These are phyloP conservation scores for Macrosiphum euphorbiae DNA, from an alignment of 2,888 invertebrate species.

Conservation along the genomic window DNA sequence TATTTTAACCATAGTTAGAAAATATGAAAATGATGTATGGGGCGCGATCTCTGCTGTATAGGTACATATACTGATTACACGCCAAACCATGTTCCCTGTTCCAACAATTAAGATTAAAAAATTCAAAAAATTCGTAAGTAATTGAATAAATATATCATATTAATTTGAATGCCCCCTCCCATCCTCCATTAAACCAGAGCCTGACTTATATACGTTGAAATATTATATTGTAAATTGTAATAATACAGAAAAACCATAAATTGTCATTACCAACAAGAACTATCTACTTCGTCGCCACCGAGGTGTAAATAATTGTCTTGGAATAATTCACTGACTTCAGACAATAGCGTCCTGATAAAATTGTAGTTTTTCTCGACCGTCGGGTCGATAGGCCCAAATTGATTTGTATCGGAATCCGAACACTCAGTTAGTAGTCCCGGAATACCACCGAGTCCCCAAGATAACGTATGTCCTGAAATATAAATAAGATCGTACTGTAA, in stretches of 20 bases:
- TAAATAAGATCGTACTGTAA: background rate
- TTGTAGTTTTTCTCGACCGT: no score
- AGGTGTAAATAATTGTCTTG: constrained; percentile 88
- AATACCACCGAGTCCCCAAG: constrained; percentile 83
- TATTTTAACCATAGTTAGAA: no score
- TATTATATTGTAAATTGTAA: no score
- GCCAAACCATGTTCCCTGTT: no score
- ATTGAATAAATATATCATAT: background rate
- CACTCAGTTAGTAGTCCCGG: constrained; percentile 83
- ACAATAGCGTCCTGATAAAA: no score
- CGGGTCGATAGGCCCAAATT: no score
- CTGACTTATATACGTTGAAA: background rate
- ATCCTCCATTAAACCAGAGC: background rate
- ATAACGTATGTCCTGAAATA: constrained; percentile 82
- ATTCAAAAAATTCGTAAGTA: no score
- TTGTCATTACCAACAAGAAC: constrained; percentile 79
- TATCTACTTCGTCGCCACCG: constrained; percentile 92
- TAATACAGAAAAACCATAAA: constrained; percentile 65
- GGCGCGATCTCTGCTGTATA: no score
- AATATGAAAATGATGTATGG: no score
- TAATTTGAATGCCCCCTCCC: background rate
- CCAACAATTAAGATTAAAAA: no score
- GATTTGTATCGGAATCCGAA: no score
- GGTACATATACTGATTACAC: no score
- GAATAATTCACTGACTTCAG: constrained; percentile 81